Evolutionary conservation across 2,113 vertebrate species (phyloP), one percentile per base, ranked within the genome.

Genomic region (Sterrhoptilus dennistouni): DNA sequence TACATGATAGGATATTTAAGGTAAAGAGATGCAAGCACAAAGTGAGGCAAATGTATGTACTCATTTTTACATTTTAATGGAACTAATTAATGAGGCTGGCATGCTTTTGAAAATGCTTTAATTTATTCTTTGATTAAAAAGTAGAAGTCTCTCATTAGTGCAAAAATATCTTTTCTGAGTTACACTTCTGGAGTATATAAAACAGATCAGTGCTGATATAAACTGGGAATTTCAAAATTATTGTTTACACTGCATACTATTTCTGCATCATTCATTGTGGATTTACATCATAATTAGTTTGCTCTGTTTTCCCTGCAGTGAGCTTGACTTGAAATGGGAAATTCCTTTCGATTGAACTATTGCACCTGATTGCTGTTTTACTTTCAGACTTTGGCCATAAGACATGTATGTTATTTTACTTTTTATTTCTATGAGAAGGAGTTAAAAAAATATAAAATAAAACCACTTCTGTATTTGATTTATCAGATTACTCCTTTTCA

Each of bases 121-220:
- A 96, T 96, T 96, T 94, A 95, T 93, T 96, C 92, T 87, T 95
- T 95, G 93, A 92, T 94, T 95, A 93, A 95, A 96, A 96, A 94
- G 72, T 97, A 78, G 80, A 93, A 94, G 86, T 86, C 85, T 93
- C 95, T 96, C 85, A 94, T 95, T 93, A 95, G 88, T 90, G 93
- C 56, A 91, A 78, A 95, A 90, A 90, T 96, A 92, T 89, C 72
- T 90, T 94, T 95, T 97, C 90, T 96, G 83, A 95, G 68, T 95
- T 96, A 64, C 44, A 87, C 72, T 94, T 94, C 90, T 93, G 68
- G 76, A 95, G 85, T 95, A 44, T 71, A 89, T 92, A 90, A 96
- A 97, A 84, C 90, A 94, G 86, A 96, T 92, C 86, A 68, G 45
- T 69, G 53, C 83, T 87, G 86, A 92, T 89, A 92, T 90, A 93